Evolutionary conservation across 2,888 invertebrate species (phyloP), one percentile per base, ranked within the genome.

Genomic region (Chouioia cunea): DNA sequence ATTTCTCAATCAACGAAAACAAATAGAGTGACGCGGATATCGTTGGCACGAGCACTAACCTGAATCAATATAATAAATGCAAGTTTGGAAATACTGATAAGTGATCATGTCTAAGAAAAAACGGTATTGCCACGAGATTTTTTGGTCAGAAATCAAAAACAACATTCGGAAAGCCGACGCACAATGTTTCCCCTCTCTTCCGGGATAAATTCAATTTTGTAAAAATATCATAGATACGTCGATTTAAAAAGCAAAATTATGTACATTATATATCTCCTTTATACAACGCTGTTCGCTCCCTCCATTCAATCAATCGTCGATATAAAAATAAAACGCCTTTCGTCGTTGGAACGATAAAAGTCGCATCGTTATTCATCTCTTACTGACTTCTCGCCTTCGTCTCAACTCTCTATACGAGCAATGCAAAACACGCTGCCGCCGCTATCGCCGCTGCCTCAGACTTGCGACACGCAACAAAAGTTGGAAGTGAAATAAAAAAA

Each of bases 321-420:
- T 36, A 66, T 66, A 66, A 66, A 66, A 66, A 66, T 66, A 66
- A 66, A 59, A 53, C 23, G 66, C 52, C 58, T 65, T 47, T 57
- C 47, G 52, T 52, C 56, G 48, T 65, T 43, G 16, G 20, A 50
- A 57, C 57, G 65, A 57, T 48, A 48, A 65, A 56, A 57, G 46
- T 54, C 46, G 53, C 54, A 54, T 46, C 36, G 46, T 54, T 23
- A 54, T 43, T 63, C 44, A 23, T 53, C 22, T 52, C 43, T 44
- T 22, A 53, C 36, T 36, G 36, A 10, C 20, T 52, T 63, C 4
- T 53, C 48, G 36, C 36, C 36, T 36, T 10, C 12, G 36, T 36
- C 36, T 36, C 36, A 36, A 36, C 36, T 36, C 36, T 36, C 36
- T 36, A 36, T 10, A 12, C 10, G 6, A 10, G 36, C 36, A 36